Conservation (phyloP, 2,888 invertebrate genomes). For the Acanthosepion lycidas region DNA sequence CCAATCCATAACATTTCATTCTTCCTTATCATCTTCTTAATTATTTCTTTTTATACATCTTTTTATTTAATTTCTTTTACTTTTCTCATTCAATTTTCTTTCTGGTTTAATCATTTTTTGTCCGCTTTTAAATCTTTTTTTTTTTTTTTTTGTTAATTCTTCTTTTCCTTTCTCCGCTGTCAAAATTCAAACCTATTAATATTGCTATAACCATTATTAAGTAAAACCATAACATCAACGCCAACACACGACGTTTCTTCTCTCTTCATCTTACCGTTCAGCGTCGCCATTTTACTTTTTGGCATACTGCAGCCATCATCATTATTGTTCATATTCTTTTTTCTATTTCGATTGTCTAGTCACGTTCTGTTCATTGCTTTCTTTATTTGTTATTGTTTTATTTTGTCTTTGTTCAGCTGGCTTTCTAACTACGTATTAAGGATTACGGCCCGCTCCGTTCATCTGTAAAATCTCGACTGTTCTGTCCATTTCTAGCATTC, state of each 20-base stretch:
- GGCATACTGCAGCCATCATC: not conserved
- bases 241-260: not conserved
- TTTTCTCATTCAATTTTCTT: no score
- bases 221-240: not conserved
- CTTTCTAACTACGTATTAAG: slow-evolving; percentile 8
- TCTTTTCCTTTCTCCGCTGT: not conserved
- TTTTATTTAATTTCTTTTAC: no score
- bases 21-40: no score
- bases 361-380: not conserved
- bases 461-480: slow-evolving; percentile 33
- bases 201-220: not conserved
- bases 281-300: not conserved
- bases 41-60: no score
- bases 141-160: not conserved
- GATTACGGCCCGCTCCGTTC: slow-evolving; percentile 33
- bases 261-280: slow-evolving; percentile 2
- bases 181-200: not conserved
- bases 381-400: not conserved
- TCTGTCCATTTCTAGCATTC: slow-evolving; percentile 12
- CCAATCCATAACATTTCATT: no score
- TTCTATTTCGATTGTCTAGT: slow-evolving; percentile 10
- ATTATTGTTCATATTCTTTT: not conserved
- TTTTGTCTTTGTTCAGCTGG: not conserved
- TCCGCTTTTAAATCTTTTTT: not conserved
- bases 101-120: no score